Percentiles rank a stretch among this genome's conserved stretches.
Evolutionary conservation across 2,888 invertebrate species (phyloP).

Genomic region (Stenoptilia bipunctidactyla): DNA sequence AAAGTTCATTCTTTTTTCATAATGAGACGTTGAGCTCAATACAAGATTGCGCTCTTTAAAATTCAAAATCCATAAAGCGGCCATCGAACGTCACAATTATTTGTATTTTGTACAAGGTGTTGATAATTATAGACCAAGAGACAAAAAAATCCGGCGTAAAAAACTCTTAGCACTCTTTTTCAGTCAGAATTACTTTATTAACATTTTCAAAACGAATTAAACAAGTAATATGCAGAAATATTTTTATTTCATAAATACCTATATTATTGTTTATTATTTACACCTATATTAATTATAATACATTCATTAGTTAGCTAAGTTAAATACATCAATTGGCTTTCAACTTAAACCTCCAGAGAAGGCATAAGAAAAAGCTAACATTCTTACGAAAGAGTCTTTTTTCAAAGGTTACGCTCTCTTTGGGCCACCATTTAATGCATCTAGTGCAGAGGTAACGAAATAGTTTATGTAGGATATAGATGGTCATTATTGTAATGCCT

Average conservation of each 20-base stretch:
- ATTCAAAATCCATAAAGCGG: no score
- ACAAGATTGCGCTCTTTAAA: no score
- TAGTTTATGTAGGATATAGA: slow-evolving; percentile 43
- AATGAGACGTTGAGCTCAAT: no score
- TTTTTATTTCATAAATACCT: slow-evolving; percentile 43
- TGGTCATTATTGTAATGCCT: slow-evolving; percentile 30
- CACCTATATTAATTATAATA: slow-evolving; percentile 26
- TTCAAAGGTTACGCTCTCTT: slow-evolving; percentile 38
- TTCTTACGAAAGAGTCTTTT: slow-evolving; percentile 45
- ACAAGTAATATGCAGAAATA: slow-evolving; percentile 3
- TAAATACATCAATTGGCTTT: slow-evolving; percentile 39
- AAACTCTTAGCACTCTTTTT: no score
- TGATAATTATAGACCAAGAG: no score
- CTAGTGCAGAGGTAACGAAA: slow-evolving; percentile 52
- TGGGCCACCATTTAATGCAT: slow-evolving; percentile 55
- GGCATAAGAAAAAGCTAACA: slow-evolving; percentile 40
- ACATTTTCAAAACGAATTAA: no score
- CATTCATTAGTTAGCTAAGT: slow-evolving; percentile 9
- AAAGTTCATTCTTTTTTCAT: no score
- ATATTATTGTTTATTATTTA: slow-evolving; percentile 50
- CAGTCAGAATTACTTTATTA: no score
- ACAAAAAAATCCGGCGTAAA: no score
- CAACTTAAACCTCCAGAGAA: slow-evolving; percentile 51
- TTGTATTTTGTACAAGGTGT: no score
- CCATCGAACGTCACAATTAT: no score